Conservation (phyloP, 2,888 invertebrate genomes). For the Acleris sparsana region DNA sequence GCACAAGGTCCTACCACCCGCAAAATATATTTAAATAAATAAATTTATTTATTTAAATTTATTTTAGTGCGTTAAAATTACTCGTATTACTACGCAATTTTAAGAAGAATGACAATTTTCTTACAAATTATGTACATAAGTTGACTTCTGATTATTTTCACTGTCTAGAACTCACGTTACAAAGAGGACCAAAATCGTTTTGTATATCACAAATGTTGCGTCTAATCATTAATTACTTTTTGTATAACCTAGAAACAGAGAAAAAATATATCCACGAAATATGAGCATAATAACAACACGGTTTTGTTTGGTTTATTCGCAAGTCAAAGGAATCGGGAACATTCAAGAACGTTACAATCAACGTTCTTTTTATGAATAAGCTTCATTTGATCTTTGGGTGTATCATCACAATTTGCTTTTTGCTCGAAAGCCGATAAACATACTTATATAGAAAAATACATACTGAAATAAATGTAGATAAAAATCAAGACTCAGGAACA, state of each 20-base stretch:
- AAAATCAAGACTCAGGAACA: no score
- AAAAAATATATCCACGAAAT: slow-evolving; percentile 49
- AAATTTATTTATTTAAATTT: no score
- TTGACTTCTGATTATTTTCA: background rate
- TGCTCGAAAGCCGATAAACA: no score
- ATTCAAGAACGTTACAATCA: slow-evolving; percentile 16
- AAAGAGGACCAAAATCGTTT: slow-evolving; percentile 19
- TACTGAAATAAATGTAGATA: no score
- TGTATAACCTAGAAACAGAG: slow-evolving; percentile 45
- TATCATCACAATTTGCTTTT: no score
- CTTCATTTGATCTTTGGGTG: no score
- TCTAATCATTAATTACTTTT: slow-evolving; percentile 40
- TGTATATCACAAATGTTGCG: slow-evolving; percentile 5
- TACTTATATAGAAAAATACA: no score
- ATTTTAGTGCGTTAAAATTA: slow-evolving; percentile 20
- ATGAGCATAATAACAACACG: slow-evolving; percentile 40
- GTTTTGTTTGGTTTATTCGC: slow-evolving; percentile 28
- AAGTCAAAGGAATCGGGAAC: slow-evolving; percentile 30
- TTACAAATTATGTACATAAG: background rate
- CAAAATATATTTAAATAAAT: no score
- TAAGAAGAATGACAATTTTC: background rate
- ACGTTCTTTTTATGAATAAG: slow-evolving; percentile 23
- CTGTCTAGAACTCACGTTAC: slow-evolving; percentile 4
- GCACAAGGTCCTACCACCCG: no score
- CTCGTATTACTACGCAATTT: background rate